phyloP scores from a whole-genome alignment of 2,888 invertebrate species.

The Hypercompe scribonia region DNA sequence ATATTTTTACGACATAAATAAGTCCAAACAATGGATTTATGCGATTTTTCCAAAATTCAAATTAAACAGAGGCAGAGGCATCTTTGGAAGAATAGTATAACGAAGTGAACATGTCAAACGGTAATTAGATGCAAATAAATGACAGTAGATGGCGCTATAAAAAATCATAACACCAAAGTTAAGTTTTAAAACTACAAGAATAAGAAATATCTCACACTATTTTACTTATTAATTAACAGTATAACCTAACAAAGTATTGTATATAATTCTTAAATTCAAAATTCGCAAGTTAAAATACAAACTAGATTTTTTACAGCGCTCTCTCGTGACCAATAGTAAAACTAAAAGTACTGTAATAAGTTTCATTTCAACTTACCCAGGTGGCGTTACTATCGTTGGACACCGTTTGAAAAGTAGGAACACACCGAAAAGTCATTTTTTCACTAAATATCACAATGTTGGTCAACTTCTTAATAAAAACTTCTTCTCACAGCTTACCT shows the following conservation, averaged over 20 bases:
- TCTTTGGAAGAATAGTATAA: slow-evolving; percentile 58
- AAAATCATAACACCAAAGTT: not conserved
- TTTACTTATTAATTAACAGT: not conserved
- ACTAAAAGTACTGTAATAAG: slow-evolving; percentile 31
- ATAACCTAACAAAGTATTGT: too few species aligned
- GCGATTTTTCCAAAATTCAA: too few species aligned
- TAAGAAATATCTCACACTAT: not conserved
- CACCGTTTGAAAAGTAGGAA: slow-evolving; percentile 89
- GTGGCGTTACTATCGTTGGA: slow-evolving; percentile 88
- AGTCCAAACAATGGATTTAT: not conserved
- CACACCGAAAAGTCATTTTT: slow-evolving; percentile 89
- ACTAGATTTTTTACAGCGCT: slow-evolving; percentile 38
- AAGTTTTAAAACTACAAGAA: not conserved
- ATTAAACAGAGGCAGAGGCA: slow-evolving; percentile 29
- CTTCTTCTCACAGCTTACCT: slow-evolving; percentile 89
- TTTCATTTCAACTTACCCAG: slow-evolving; percentile 86
- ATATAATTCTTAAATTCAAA: not conserved
- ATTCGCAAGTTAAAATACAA: not conserved
- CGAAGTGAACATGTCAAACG: slow-evolving; percentile 17
- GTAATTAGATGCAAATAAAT: not conserved
- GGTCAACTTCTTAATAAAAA: slow-evolving; percentile 62
- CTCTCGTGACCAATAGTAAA: slow-evolving; percentile 59
- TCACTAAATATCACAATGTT: slow-evolving; percentile 60
- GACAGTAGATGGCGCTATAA: slow-evolving; percentile 45
- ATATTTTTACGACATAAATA: not conserved